Conservation (phyloP, 2,113 vertebrate species). For the Lycocorax pyrrhopterus region DNA sequence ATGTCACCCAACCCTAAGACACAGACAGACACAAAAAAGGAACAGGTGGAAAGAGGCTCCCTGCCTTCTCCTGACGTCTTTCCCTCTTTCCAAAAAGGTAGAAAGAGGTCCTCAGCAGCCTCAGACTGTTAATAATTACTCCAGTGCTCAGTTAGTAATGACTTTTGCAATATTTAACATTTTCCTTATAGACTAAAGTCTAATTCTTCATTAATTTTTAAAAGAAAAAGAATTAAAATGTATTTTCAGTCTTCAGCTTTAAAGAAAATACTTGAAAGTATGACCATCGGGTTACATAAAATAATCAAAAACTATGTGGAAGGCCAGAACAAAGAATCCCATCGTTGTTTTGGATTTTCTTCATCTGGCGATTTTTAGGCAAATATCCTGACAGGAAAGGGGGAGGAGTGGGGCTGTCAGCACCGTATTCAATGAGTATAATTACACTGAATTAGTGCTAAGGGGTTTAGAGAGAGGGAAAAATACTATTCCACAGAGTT, state of each 20-base stretch:
- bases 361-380: slow-evolving; percentile 39
- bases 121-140: background rate
- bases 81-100: background rate
- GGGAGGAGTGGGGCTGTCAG: slow-evolving; percentile 38
- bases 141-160: background rate
- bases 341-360: background rate
- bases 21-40: background rate
- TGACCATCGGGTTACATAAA: background rate
- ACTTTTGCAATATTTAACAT: background rate
- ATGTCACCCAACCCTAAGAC: background rate
- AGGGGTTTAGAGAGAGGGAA: slow-evolving; percentile 35
- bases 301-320: background rate
- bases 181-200: background rate
- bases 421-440: slow-evolving; percentile 49
- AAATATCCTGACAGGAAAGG: slow-evolving; percentile 41
- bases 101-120: background rate
- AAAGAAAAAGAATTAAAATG: background rate
- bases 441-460: slow-evolving; percentile 58
- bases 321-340: slow-evolving; percentile 3
- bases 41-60: background rate
- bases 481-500: slow-evolving; percentile 54
- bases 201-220: background rate
- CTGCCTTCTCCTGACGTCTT: background rate
- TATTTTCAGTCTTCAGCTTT: background rate
- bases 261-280: background rate